phyloP scores from a whole-genome alignment of 2,113 vertebrate genomes.

The Gobius niger region DNA sequence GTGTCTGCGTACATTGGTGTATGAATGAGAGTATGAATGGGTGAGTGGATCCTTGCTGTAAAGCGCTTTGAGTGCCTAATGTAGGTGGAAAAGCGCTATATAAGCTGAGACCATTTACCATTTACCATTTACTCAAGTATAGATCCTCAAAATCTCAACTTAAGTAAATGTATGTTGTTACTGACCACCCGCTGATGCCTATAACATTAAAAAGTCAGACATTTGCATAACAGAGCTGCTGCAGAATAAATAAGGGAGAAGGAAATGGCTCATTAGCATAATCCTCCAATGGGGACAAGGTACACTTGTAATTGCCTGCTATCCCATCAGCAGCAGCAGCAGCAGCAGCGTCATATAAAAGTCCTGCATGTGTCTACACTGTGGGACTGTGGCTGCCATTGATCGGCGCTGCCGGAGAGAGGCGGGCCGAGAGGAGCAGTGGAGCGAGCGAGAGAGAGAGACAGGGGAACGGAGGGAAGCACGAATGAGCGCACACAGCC shows the following conservation, averaged over 20 bases:
- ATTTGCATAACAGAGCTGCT: background rate
- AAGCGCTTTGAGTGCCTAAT: too few relatives aligned
- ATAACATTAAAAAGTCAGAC: background rate
- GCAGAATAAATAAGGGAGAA: background rate
- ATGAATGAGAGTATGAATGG: too few relatives aligned
- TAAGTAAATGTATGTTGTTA: too few relatives aligned
- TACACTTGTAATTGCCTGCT: background rate
- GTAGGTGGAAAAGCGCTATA: too few relatives aligned
- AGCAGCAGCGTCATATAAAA: background rate
- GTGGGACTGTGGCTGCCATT: slow-evolving; percentile 40
- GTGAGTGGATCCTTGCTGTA: too few relatives aligned
- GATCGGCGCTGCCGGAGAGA: slow-evolving; percentile 57
- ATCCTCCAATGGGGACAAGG: background rate
- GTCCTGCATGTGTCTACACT: slow-evolving; percentile 26
- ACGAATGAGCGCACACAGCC: slow-evolving; percentile 53
- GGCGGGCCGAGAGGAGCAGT: slow-evolving; percentile 66
- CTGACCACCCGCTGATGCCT: too few relatives aligned
- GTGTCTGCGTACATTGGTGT: too few relatives aligned
- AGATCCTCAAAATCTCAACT: too few relatives aligned
- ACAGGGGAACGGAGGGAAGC: slow-evolving; percentile 22
- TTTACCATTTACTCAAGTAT: too few relatives aligned
- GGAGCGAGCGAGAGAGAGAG: slow-evolving; percentile 55
- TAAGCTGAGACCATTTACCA: too few relatives aligned
- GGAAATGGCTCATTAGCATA: background rate
- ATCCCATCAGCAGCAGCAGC: background rate